Evolutionary conservation across 1,140 invertebrate genomes (phyloP), one percentile per base, ranked within the genome.

Genomic region (Chironomus tepperi): DNA sequence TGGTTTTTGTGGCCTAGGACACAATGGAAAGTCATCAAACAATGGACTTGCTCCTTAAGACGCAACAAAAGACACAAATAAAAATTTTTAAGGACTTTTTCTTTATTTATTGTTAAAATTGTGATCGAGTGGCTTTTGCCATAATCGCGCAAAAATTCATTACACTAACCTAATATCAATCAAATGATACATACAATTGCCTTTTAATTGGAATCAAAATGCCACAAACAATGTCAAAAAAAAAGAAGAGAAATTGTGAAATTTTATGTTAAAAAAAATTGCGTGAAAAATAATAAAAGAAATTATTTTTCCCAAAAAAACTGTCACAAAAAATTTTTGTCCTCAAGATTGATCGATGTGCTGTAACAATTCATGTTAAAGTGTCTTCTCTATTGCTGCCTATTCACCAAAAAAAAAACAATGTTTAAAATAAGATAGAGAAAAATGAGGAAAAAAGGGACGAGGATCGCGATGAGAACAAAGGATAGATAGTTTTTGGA

Each of bases 291-390:
- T 34, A 34, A 34, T 34, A 34, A 34, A 34, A 34, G 24, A 34
- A 34, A 34, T 34, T 34, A 34, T 34, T 34, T 34, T 34, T 34
- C 24, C 24, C 24, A 34, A 34, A 18, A 16, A 70, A 70, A 19
- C 18, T 70, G 65, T 70, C 65, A 70, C n/a, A 70, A 18, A 18
- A 70, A 18, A 70, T 18, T 70, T 21, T 70, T 34, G 24, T 34
- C 1, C 18, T 18, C n/a, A 21, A 70, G 65, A 70, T 70, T 70
- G 65, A 70, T 70, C 65, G 65, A 70, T 70, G n/a, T 70, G n/a
- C 65, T 57, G 65, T 18, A 9, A 16, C 65, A 70, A 70, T 70
- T 70, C 18, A 18, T 70, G n/a, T 70, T 70, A 10, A 18, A 3
- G 65, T 15, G n/a, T 16, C n/a, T 57, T n/a, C 47, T 12, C 47